These are phyloP conservation scores for Muntiacus reevesi DNA, from an alignment of 2,113 vertebrate species.

Conservation along the genomic window DNA sequence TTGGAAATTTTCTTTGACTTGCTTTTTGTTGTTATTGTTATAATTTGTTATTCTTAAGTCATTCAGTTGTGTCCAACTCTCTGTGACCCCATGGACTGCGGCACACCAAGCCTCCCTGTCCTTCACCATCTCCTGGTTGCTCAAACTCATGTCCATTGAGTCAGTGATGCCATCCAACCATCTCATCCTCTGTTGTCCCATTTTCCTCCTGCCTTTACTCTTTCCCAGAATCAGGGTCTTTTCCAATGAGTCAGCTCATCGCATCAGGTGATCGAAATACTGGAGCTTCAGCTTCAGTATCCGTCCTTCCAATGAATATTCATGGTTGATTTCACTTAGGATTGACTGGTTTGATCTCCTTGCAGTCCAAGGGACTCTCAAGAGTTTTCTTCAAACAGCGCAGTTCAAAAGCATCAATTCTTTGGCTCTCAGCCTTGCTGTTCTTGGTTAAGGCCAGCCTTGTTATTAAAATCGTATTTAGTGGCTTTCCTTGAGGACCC, in stretches of 20 bases:
- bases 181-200: background rate
- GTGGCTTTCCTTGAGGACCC: background rate
- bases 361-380: background rate
- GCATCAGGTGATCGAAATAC: background rate
- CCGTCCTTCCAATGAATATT: background rate
- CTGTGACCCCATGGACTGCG: accelerated
- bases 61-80: background rate
- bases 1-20: background rate
- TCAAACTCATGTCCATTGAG: background rate
- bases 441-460: background rate
- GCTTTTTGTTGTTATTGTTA: background rate
- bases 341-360: background rate
- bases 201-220: background rate
- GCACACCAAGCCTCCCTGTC: background rate
- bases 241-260: background rate
- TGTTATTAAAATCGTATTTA: background rate
- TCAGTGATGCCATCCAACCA: background rate
- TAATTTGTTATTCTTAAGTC: background rate
- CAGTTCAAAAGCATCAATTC: background rate
- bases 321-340: background rate
- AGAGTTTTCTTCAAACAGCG: background rate
- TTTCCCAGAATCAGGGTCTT: background rate
- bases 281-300: background rate
- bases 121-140: background rate
- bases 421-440: background rate